Conservation (phyloP, 2,797 vertebrate species). For the Coregonus sp. region DNA sequence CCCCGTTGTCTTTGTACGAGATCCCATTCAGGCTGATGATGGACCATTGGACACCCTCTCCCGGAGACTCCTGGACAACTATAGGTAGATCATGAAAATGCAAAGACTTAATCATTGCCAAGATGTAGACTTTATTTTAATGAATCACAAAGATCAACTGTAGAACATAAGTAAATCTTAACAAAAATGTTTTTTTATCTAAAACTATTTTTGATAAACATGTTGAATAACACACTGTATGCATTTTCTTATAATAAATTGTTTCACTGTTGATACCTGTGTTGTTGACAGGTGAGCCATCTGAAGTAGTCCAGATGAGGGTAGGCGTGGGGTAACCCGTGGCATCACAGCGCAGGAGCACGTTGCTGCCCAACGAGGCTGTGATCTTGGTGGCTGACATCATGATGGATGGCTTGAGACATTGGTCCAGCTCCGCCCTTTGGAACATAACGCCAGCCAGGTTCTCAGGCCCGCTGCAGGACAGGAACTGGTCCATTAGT, state of each 20-base stretch:
- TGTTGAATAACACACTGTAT: not conserved
- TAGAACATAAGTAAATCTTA: not conserved
- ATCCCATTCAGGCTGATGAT: constrained; percentile 91
- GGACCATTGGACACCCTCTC: constrained; percentile 91
- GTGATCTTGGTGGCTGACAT: constrained; percentile 94
- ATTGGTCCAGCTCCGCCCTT: constrained; percentile 88
- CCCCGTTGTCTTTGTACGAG: constrained; percentile 84
- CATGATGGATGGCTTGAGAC: constrained; percentile 90
- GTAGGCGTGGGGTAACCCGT: constrained; percentile 88
- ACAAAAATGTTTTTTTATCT: not conserved
- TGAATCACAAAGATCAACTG: not conserved
- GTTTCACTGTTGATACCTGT: constrained; percentile 78
- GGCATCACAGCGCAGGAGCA: constrained; percentile 91
- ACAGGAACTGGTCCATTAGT: constrained; percentile 85
- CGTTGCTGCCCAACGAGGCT: constrained; percentile 87
- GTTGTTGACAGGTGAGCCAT: constrained; percentile 79
- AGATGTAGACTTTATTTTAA: not conserved
- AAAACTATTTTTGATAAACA: not conserved
- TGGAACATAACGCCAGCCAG: constrained; percentile 87
- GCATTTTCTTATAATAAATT: not conserved
- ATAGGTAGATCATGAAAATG: constrained; percentile 15
- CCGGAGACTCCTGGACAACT: constrained; percentile 95
- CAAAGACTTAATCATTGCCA: not conserved
- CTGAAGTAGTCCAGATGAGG: constrained; percentile 83
- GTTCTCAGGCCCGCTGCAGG: constrained; percentile 86